These are phyloP conservation scores for Cairina moschata DNA, from an alignment of 2,113 vertebrate species.

Conservation along the genomic window DNA sequence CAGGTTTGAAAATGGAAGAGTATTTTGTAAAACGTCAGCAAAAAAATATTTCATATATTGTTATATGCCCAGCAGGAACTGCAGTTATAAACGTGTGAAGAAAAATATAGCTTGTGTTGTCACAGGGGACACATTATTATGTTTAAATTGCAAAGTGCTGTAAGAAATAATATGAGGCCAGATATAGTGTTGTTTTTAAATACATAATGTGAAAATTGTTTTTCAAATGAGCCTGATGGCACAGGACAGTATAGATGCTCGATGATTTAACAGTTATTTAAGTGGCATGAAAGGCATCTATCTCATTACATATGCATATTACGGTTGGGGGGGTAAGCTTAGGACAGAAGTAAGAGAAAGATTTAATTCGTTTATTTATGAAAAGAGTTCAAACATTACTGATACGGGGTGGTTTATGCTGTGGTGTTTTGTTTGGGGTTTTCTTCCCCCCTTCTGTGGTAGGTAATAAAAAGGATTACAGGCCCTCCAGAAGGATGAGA, in stretches of 20 bases:
- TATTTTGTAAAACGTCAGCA: neutral
- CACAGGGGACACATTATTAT: neutral
- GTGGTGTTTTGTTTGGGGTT: conserved; percentile 62
- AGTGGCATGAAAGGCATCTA: conserved; percentile 1
- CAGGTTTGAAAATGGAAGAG: neutral
- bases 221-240: neutral
- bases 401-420: conserved; percentile 81
- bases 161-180: neutral
- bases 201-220: neutral
- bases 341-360: conserved; percentile 60
- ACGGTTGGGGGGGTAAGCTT: neutral
- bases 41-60: neutral
- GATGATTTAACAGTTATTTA: conserved; percentile 41
- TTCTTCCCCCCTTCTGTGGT: conserved; percentile 80
- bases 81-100: neutral
- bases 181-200: neutral
- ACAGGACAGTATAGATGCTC: neutral
- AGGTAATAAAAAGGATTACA: conserved; percentile 94
- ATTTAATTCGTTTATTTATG: conserved; percentile 77
- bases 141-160: neutral
- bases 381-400: conserved; percentile 81
- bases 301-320: conserved; percentile 40
- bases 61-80: neutral
- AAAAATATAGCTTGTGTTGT: neutral
- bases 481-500: conserved; percentile 91